phyloP scores from a whole-genome alignment of 1,140 invertebrate species.

The Atta cephalotes region DNA sequence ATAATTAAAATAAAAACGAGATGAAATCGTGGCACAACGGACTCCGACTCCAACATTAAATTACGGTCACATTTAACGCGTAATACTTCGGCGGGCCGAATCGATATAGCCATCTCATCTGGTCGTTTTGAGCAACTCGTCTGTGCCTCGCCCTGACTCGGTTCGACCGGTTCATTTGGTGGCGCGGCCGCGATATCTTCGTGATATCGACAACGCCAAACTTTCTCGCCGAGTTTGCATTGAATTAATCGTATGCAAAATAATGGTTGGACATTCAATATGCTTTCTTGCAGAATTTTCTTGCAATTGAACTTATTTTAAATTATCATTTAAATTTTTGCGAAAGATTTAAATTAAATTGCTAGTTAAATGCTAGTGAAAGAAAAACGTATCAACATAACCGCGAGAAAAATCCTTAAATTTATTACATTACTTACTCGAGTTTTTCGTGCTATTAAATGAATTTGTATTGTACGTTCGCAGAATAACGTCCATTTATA shows the following conservation, averaged over 20 bases:
- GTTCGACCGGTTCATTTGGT: slow-evolving; percentile 68
- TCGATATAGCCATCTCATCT: slow-evolving; percentile 54
- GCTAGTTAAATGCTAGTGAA: not conserved
- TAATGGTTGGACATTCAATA: not conserved
- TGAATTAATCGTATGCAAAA: slow-evolving; percentile 49
- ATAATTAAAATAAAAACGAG: slow-evolving; percentile 40
- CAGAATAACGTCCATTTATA: not conserved
- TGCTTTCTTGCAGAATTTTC: not conserved
- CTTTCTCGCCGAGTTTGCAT: slow-evolving; percentile 65
- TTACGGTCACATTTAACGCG: slow-evolving; percentile 50
- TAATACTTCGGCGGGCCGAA: slow-evolving; percentile 55
- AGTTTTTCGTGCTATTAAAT: not conserved
- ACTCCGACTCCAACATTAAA: slow-evolving; percentile 17
- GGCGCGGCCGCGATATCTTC: slow-evolving; percentile 59
- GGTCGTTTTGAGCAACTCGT: slow-evolving; percentile 68
- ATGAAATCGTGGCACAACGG: slow-evolving; percentile 37
- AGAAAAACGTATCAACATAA: too few relatives aligned
- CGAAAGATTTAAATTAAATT: not conserved
- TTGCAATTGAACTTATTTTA: slow-evolving; percentile 11
- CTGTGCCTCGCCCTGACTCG: slow-evolving; percentile 42
- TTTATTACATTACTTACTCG: not conserved
- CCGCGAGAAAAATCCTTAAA: not conserved
- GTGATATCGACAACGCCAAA: slow-evolving; percentile 54
- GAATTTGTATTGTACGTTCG: not conserved
- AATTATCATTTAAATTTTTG: not conserved